Conservation (phyloP, 2,113 vertebrate species). For the Hyperopisus bebe region DNA sequence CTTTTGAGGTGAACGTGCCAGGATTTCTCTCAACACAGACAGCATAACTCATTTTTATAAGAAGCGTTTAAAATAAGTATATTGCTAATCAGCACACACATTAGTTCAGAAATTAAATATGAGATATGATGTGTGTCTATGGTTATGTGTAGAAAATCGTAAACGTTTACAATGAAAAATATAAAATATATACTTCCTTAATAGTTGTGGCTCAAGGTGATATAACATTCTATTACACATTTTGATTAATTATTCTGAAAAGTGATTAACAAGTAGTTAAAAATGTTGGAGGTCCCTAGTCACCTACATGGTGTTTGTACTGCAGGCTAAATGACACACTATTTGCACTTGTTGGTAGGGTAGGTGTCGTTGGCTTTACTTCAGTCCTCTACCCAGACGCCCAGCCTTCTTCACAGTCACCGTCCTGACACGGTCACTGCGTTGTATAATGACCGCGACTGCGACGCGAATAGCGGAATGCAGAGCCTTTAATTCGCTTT, state of each 20-base stretch:
- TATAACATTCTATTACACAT: neutral
- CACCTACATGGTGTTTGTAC: conserved; percentile 27
- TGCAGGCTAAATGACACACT: conserved; percentile 26
- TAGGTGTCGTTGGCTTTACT: conserved; percentile 27
- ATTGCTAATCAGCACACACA: neutral
- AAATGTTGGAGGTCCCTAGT: conserved; percentile 22
- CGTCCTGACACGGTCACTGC: neutral
- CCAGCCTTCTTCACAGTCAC: conserved; percentile 4
- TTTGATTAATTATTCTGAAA: neutral
- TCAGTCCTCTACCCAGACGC: neutral
- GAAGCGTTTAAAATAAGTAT: neutral
- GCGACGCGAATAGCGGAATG: conserved; percentile 4
- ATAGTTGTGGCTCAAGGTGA: neutral
- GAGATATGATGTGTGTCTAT: neutral
- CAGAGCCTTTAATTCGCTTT: neutral
- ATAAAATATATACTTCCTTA: neutral
- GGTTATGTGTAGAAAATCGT: neutral
- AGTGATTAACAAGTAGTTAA: neutral
- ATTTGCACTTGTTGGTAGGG: conserved; percentile 37
- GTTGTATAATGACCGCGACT: neutral
- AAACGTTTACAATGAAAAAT: neutral
- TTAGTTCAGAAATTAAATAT: neutral
- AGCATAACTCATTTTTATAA: neutral
- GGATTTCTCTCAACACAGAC: neutral
- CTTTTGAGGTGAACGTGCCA: neutral